A percentile compares a stretch with the other conserved stretches of the same genome.
Conservation (phyloP, 2,113 vertebrate species). For the Rostratula benghalensis region DNA sequence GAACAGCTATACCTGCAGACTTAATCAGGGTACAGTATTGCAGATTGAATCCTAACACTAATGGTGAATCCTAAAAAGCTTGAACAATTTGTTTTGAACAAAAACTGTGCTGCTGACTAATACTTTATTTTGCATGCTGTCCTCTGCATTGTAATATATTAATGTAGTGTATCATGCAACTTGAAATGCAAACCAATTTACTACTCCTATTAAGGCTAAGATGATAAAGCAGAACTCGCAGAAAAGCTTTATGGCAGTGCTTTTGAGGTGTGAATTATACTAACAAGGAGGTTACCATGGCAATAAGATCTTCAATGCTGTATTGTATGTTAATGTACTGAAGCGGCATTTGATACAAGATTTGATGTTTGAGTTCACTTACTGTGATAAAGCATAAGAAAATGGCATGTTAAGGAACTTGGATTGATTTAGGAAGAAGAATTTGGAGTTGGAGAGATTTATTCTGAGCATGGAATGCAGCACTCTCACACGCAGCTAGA, state of each 20-base stretch:
- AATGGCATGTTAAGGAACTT: slow-evolving; percentile 66
- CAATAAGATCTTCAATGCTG: slow-evolving; percentile 35
- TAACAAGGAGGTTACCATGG: slow-evolving; percentile 63
- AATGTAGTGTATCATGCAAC: background rate
- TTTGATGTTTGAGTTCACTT: slow-evolving; percentile 50
- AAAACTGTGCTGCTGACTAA: slow-evolving; percentile 36
- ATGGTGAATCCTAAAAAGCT: slow-evolving; percentile 57
- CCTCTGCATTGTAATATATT: background rate
- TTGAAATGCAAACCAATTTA: background rate
- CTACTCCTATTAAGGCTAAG: background rate
- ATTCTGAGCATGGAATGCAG: slow-evolving; percentile 73
- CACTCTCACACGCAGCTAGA: slow-evolving; percentile 69
- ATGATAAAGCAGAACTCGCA: slow-evolving; percentile 3
- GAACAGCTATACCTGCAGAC: slow-evolving; percentile 73
- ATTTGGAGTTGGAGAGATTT: slow-evolving; percentile 75
- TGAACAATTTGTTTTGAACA: background rate
- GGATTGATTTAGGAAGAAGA: slow-evolving; percentile 86
- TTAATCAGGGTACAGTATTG: slow-evolving; percentile 90
- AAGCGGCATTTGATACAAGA: slow-evolving; percentile 8
- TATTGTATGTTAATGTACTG: slow-evolving; percentile 50
- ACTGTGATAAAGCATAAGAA: slow-evolving; percentile 27
- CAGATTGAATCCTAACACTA: slow-evolving; percentile 52
- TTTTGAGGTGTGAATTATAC: slow-evolving; percentile 66
- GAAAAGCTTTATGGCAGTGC: background rate
- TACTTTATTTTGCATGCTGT: slow-evolving; percentile 59